Percentiles rank a stretch among this genome's conserved stretches.
These are phyloP conservation scores for Exocentrus adspersus DNA, from an alignment of 2,888 invertebrate genomes.

Conservation along the genomic window DNA sequence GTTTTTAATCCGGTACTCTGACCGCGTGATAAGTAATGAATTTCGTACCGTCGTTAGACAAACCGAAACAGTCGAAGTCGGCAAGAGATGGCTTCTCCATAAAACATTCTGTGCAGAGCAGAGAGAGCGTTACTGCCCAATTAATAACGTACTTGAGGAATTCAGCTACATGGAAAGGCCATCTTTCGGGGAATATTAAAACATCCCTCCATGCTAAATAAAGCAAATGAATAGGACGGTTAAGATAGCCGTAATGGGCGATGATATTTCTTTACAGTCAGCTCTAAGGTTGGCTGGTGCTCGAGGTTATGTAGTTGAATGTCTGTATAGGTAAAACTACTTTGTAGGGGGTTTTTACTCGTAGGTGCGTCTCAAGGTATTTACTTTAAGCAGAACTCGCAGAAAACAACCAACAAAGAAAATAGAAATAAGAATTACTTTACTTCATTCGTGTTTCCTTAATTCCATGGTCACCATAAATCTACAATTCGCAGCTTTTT, in stretches of 20 bases:
- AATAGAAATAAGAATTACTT: too few relatives aligned
- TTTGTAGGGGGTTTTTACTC: too few relatives aligned
- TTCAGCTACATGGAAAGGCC: constrained; percentile 63
- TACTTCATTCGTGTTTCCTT: too few relatives aligned
- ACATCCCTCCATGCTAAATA: constrained; percentile 59
- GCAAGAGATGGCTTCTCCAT: constrained; percentile 48
- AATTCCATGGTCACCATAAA: too few relatives aligned
- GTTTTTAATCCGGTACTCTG: constrained; percentile 24
- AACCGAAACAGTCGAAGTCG: constrained; percentile 50
- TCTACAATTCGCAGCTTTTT: too few relatives aligned
- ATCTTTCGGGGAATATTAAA: constrained; percentile 62
- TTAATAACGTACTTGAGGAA: constrained; percentile 61
- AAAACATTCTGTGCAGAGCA: constrained; percentile 52
- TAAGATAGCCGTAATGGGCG: constrained; percentile 59
- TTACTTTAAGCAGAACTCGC: too few relatives aligned
- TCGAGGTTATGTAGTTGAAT: too few relatives aligned
- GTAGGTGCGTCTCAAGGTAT: too few relatives aligned
- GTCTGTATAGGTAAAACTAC: too few relatives aligned
- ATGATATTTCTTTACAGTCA: constrained; percentile 53
- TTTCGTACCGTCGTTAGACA: constrained; percentile 55
- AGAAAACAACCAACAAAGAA: too few relatives aligned
- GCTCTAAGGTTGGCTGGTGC: background rate
- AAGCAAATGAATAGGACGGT: constrained; percentile 51
- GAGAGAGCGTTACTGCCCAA: constrained; percentile 60
- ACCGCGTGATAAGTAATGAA: constrained; percentile 49